Percentiles rank a stretch among this genome's conserved stretches.
phyloP scores from a whole-genome alignment of 2,113 vertebrate species.

The Paralichthys olivaceus region DNA sequence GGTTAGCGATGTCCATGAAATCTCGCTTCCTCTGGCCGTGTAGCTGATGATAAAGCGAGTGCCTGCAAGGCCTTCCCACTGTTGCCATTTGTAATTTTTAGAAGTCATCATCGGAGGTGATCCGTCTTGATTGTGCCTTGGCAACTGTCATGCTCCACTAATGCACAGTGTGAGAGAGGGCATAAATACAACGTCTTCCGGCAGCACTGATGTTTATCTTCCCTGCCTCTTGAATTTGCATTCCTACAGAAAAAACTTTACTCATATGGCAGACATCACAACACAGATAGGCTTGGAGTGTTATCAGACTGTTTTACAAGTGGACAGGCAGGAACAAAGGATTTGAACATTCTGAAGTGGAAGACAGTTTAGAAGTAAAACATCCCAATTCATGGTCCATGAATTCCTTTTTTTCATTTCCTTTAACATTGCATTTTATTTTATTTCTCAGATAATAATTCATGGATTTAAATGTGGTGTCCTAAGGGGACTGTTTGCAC shows the following conservation, averaged over 20 bases:
- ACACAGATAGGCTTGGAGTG: constrained; percentile 45
- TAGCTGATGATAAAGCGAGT: constrained; percentile 66
- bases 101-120: constrained; percentile 72
- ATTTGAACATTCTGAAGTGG: constrained; percentile 68
- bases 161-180: constrained; percentile 69
- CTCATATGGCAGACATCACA: constrained; percentile 68
- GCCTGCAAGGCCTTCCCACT: constrained; percentile 69
- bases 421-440: too few species aligned
- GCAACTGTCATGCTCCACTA: constrained; percentile 78
- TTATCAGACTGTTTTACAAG: constrained; percentile 72
- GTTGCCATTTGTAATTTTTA: constrained; percentile 82
- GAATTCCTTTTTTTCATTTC: too few species aligned
- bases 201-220: constrained; percentile 75
- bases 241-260: constrained; percentile 74
- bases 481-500: too few species aligned
- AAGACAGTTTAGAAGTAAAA: constrained; percentile 66
- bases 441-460: too few species aligned
- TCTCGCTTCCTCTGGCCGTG: constrained; percentile 52
- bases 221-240: constrained; percentile 72
- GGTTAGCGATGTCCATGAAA: constrained; percentile 67
- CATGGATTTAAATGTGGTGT: too few species aligned
- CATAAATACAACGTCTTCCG: constrained; percentile 67
- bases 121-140: constrained; percentile 81
- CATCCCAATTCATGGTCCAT: too few species aligned
- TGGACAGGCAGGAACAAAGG: constrained; percentile 64